Conservation (phyloP, 1,140 invertebrate species). For the Drosophila pandora region DNA sequence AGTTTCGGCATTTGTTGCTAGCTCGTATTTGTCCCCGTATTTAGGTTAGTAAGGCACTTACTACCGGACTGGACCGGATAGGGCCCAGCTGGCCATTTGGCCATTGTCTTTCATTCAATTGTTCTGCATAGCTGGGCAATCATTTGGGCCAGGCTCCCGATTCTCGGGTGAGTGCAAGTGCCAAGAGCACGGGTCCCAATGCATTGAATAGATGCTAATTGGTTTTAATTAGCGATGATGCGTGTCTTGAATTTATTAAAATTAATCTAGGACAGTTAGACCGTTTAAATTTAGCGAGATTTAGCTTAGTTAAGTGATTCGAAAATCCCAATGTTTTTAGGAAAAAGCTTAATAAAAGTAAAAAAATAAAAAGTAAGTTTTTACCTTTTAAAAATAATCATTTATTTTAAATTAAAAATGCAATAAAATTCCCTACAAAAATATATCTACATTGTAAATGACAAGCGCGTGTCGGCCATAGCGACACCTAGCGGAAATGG, state of each 20-base stretch:
- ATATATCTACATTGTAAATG: neutral
- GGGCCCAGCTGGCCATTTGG: slow-evolving; percentile 20
- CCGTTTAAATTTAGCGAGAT: slow-evolving; percentile 1
- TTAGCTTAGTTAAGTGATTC: no score
- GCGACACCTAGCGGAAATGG: neutral
- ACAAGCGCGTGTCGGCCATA: neutral
- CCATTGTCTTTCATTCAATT: slow-evolving; percentile 55
- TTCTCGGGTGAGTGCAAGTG: slow-evolving; percentile 63
- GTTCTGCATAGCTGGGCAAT: slow-evolving; percentile 54
- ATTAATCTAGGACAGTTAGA: neutral
- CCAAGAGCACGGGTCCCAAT: slow-evolving; percentile 68
- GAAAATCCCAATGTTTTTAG: neutral
- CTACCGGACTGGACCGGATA: slow-evolving; percentile 39
- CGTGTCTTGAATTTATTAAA: slow-evolving; percentile 8
- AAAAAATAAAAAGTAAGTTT: neutral
- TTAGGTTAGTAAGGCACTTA: slow-evolving; percentile 69
- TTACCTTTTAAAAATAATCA: neutral
- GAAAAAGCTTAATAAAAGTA: neutral
- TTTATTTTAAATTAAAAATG: neutral
- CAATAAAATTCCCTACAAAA: neutral
- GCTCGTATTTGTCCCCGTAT: slow-evolving; percentile 55
- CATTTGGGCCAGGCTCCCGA: slow-evolving; percentile 44
- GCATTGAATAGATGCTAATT: slow-evolving; percentile 56
- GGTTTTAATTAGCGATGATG: slow-evolving; percentile 55
- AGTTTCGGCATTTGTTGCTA: slow-evolving; percentile 61